Conservation (phyloP, 2,797 vertebrate genomes). For the Yasuhikotakia modesta region DNA sequence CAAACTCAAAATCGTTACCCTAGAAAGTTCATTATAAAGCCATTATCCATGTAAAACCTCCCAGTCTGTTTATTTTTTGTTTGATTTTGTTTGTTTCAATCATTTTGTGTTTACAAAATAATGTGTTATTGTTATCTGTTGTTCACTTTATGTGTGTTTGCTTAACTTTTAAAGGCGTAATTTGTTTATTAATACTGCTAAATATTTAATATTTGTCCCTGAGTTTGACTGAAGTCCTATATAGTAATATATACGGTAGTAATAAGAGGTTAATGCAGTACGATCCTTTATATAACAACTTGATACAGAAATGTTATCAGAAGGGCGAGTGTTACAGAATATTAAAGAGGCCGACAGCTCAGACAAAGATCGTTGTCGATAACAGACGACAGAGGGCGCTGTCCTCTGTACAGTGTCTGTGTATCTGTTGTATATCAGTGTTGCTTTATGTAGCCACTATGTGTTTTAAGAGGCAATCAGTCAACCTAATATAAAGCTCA, state of each 20-base stretch:
- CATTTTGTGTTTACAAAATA: neutral
- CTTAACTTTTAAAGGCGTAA: neutral
- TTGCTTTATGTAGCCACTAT: too few species aligned
- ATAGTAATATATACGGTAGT: too few species aligned
- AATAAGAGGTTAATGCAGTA: too few species aligned
- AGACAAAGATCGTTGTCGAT: slow-evolving; percentile 11
- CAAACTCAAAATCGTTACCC: neutral
- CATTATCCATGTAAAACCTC: neutral
- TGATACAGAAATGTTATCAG: too few species aligned
- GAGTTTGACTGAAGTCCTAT: neutral
- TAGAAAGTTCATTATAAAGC: neutral
- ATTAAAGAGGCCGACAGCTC: slow-evolving; percentile 3
- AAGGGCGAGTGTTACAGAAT: slow-evolving; percentile 12
- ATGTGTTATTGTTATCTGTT: neutral
- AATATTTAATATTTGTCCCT: slow-evolving; percentile 1
- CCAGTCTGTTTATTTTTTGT: neutral
- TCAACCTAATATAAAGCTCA: too few species aligned
- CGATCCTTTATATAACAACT: too few species aligned
- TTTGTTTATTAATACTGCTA: neutral
- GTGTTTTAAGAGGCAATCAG: too few species aligned
- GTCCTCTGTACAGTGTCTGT: slow-evolving; percentile 37
- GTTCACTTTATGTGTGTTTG: slow-evolving; percentile 5
- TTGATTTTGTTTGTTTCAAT: neutral
- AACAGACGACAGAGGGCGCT: neutral
- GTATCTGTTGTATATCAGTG: neutral